Base-by-base conservation (phyloP, 2,797 vertebrate genomes). In the Thalassophryne amazonica region DNA sequence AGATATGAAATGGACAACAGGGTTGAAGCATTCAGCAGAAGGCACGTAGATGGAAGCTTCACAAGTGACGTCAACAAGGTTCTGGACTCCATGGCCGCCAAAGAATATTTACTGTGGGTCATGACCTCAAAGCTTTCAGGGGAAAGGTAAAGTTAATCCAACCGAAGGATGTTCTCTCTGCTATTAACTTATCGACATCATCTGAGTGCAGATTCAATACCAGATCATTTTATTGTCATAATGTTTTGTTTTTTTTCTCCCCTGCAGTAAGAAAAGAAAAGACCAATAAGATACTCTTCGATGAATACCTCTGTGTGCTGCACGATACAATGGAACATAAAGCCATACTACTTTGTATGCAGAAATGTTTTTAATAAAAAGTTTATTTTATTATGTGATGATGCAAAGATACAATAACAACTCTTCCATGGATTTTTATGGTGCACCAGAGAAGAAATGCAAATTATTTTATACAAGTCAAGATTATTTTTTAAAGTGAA, bases 21-120 rank as follows among this genome's bases (percentile, higher is more conserved):
- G 22, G 72, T 59, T 0, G 89, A 88, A 49, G 80, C 84, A 35
- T 29, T 91, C 63, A 85, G 72, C 64, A 92, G 89, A 83, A 93
- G 97, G 73, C 94, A 99, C 1, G 94, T 95, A 3, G 96, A 99
- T 14, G 96, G 96, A 22, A 96, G 93, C 78, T 99, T 97, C 89
- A 97, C 96, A 10, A 97, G 94, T 30, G 97, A 98, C 35, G 93
- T 98, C 80, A 95, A 91, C 89, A 94, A 95, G 53, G 87, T 96
- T 74, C 91, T 98, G 58, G 97, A 99, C 80, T 92, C 90, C 69
- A 91, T 97, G 75, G 95, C 96, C 13, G 91, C 96, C 45, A 93
- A 94, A 74, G 94, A 98, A 62, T 98, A 95, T 78, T 88, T 99
- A 84, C 93, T 94, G 42, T 98, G 97, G 97, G 86, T 98, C 81